phyloP scores from a whole-genome alignment of 2,888 invertebrate genomes.

The Caenorhabditis panamensis region DNA sequence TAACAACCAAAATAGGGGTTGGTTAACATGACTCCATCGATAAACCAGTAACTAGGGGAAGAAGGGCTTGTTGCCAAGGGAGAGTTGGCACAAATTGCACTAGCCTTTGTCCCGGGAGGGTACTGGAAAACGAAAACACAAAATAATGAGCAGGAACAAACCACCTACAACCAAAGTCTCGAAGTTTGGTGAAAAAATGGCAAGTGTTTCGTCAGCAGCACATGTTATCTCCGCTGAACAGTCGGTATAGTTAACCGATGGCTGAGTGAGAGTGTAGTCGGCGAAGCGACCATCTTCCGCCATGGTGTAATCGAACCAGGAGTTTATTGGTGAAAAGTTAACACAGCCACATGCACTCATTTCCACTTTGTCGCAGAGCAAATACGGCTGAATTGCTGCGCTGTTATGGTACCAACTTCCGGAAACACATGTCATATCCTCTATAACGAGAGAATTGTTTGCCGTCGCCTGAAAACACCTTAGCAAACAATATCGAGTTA shows the following conservation, averaged over 20 bases:
- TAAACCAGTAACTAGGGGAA: neutral
- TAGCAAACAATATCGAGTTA: no score
- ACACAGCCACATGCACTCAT: neutral
- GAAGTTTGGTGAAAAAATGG: neutral
- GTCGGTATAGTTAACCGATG: neutral
- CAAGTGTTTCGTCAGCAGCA: neutral
- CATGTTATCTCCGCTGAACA: neutral
- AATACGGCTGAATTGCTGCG: neutral
- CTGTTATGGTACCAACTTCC: neutral
- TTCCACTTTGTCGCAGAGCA: neutral
- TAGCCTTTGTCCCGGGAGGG: neutral
- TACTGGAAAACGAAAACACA: neutral
- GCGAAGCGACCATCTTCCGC: neutral
- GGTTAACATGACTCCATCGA: neutral
- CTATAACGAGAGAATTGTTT: neutral
- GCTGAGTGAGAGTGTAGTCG: neutral
- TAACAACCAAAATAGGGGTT: neutral
- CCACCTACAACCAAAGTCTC: neutral
- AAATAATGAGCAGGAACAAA: no score
- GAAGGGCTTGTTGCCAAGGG: neutral
- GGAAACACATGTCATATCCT: neutral
- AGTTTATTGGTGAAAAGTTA: neutral
- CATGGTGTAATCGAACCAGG: neutral
- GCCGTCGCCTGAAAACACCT: neutral
- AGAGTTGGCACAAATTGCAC: neutral